Evolutionary conservation across 2,113 vertebrate species (phyloP), one percentile per base, ranked within the genome.

Genomic region (Ammodytes marinus): DNA sequence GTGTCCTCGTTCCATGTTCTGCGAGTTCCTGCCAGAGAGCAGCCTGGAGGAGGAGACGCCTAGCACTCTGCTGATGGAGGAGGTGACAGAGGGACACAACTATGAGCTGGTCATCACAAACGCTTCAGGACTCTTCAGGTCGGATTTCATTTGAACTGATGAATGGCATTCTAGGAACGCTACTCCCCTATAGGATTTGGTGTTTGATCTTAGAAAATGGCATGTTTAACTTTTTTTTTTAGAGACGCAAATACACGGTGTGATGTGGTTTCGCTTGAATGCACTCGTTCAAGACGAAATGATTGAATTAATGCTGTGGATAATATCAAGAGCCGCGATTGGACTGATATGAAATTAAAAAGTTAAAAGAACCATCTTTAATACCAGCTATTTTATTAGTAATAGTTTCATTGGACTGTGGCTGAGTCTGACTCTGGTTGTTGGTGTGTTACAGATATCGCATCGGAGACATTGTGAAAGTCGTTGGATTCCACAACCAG

Each of bases 51-150:
- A 95, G 69, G 92, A 94, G 42, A 45, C 75, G 0, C 49, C 92
- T 0, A 55, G 42, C 1, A 95, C 96, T 0, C 47, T 96, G 84
- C 94, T 97, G 59, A 94, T 99, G 95, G 94, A 93, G 15, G 95
- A 98, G 76, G 96, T 97, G 86, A 91, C 94, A 91, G 88, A 95
- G 74, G 96, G 93, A 5, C 68, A 91, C 0, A 94, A 92, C 67
- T 99, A 99, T 0, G 95, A 95, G 79, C 93, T 99, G 75, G 94
- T 97, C 27, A 72, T 99, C 86, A 98, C 96, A 0, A 96, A 96
- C 4, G 89, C 83, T 0, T 69, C 93, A 0, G 92, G 95, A 73
- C 94, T 97, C 0, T 96, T 93, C 95, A 97, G 97, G 98, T 99
- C 42, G 2, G 66, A 40, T 58, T 55, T 52, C 0, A 45, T 49